Base-by-base conservation (phyloP, 2,888 invertebrate species). In the Tetragnatha montana region DNA sequence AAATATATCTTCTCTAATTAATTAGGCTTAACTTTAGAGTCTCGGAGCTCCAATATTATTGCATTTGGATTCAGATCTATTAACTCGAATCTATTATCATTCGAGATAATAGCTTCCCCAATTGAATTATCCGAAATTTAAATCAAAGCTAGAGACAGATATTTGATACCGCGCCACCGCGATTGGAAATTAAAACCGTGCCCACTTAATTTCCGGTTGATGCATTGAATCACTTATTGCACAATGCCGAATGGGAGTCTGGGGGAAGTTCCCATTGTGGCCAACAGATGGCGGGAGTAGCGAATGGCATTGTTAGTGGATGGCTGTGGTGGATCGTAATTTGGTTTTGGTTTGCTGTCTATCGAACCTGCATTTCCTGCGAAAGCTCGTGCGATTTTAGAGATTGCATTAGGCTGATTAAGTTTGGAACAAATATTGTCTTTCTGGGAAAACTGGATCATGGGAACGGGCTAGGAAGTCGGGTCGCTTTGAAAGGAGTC, bases 171-270 rank as follows among this genome's bases (percentile, higher is more conserved):
- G 8, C 12, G 21, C 22, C 19, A 35, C n/a, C 60, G 3, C 7
- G 22, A 70, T 14, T n/a, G 21, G 22, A 47, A 74, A 74, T 74
- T 82, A 50, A 74, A 82, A 82, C 51, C 60, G 22, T 51, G 22
- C 50, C n/a, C n/a, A 22, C n/a, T 81, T 70, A 81, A 82, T 82
- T 82, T 74, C 60, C 82, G 73, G 50, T 82, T 71, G 50, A 50
- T 22, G n/a, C 70, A 12, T 17, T 7, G 17, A 60, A 60, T 47
- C 49, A 47, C n/a, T 47, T 47, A 47, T 8, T 47, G n/a, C 17
- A 17, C n/a, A 49, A 14, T 47, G 6, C 49, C 8, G 14, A 2
- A 17, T n/a, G 35, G n/a, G 60, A 60, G 8, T 17, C 60, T 4
- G 17, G 14, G 60, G 19, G 14, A 22, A 78, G 78, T 78, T 78